phyloP scores from a whole-genome alignment of 2,113 vertebrate species.

The Lepisosteus oculatus region DNA sequence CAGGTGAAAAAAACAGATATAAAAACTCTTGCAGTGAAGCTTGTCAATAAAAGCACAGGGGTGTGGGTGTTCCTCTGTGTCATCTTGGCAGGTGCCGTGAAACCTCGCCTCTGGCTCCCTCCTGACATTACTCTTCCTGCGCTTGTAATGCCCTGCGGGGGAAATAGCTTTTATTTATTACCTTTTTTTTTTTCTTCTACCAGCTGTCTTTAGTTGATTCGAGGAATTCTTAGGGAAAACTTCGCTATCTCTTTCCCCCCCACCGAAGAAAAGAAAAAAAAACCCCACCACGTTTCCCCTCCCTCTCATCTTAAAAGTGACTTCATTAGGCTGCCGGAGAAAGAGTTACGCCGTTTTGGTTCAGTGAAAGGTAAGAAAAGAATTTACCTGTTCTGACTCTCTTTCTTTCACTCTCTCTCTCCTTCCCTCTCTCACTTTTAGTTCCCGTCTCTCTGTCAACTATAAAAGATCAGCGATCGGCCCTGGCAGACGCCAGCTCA shows the following conservation, averaged over 20 bases:
- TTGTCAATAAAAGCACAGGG: neutral
- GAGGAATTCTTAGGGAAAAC: conserved; percentile 65
- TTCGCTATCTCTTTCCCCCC: conserved; percentile 47
- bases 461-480: conserved; percentile 14
- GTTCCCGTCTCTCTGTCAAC: conserved; percentile 24
- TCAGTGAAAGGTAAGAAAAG: conserved; percentile 79
- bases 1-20: too few species aligned
- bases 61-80: neutral
- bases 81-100: conserved; percentile 3
- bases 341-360: conserved; percentile 71
- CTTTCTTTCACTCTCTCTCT: conserved; percentile 22
- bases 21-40: too few species aligned
- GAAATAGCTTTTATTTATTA: conserved; percentile 71
- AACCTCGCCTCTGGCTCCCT: neutral
- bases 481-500: neutral
- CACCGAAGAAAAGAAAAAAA: conserved; percentile 1
- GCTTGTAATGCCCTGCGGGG: conserved; percentile 57
- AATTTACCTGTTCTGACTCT: conserved; percentile 59
- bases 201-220: conserved; percentile 73
- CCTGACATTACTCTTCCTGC: neutral
- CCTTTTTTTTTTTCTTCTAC: conserved; percentile 50
- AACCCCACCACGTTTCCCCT: conserved; percentile 41
- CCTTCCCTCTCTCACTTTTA: conserved; percentile 18
- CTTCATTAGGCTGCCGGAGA: conserved; percentile 51
- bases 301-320: conserved; percentile 54